These are phyloP conservation scores for Aleiodes alternator DNA, from an alignment of 2,888 invertebrate genomes.

Conservation along the genomic window DNA sequence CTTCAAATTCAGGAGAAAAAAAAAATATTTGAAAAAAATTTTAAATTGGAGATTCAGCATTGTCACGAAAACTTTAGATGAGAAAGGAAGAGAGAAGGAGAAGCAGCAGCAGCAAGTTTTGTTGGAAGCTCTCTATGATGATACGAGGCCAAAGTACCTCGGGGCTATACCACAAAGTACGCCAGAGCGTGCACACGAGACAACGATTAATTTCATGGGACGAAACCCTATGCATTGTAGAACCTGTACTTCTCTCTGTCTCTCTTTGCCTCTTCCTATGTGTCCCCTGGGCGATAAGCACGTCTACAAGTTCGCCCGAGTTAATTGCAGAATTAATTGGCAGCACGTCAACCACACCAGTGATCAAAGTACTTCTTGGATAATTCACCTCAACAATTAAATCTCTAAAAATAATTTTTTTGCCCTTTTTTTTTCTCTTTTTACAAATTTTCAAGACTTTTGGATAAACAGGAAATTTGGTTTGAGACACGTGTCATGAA, in stretches of 20 bases:
- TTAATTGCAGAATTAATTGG: constrained; percentile 47
- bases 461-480: neutral
- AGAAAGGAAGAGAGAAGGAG: neutral
- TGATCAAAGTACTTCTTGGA: constrained; percentile 10
- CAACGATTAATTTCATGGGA: constrained; percentile 43
- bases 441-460: no score
- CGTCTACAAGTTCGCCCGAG: constrained; percentile 35
- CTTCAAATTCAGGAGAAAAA: no score
- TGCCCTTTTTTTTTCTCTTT: neutral
- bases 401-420: neutral
- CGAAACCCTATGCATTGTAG: constrained; percentile 17
- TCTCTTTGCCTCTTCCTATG: neutral
- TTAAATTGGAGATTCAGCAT: neutral
- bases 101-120: neutral
- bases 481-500: neutral
- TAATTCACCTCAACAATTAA: constrained; percentile 28
- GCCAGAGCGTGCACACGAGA: constrained; percentile 36
- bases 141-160: constrained; percentile 22
- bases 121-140: neutral
- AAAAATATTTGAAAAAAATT: neutral
- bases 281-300: constrained; percentile 43
- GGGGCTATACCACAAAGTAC: constrained; percentile 27
- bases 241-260: neutral
- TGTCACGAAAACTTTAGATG: constrained; percentile 11
- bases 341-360: constrained; percentile 38